Evolutionary conservation across 2,888 invertebrate genomes (phyloP).

Genomic region (Pyralis farinalis): DNA sequence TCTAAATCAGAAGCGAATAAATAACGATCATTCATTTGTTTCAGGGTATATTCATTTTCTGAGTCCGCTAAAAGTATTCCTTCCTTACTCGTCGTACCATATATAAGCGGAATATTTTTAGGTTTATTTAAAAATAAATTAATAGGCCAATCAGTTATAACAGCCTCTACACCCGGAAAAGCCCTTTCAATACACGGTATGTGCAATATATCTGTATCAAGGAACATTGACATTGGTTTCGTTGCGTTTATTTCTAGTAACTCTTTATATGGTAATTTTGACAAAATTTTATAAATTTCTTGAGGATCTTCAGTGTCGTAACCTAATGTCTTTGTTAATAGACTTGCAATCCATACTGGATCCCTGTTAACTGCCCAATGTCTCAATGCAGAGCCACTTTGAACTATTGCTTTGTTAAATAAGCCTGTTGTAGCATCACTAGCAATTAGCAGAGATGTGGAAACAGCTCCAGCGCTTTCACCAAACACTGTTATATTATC

Average conservation of each 20-base stretch:
- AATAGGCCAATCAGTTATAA: constrained; percentile 55
- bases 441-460: constrained; percentile 47
- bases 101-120: constrained; percentile 38
- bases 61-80: constrained; percentile 42
- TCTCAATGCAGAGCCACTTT: constrained; percentile 58
- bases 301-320: constrained; percentile 48
- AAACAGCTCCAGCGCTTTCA: constrained; percentile 65
- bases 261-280: constrained; percentile 38
- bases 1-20: constrained; percentile 61
- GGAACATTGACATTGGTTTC: constrained; percentile 51
- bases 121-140: constrained; percentile 47
- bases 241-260: constrained; percentile 39
- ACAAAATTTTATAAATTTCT: constrained; percentile 56
- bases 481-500: constrained; percentile 69
- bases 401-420: constrained; percentile 58
- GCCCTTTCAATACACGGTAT: constrained; percentile 60
- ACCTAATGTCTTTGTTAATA: constrained; percentile 55
- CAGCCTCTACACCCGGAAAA: constrained; percentile 49
- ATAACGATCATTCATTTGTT: constrained; percentile 44
- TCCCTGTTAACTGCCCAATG: constrained; percentile 64
- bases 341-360: constrained; percentile 53
- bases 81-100: constrained; percentile 56
- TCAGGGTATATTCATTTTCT: constrained; percentile 36
- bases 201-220: constrained; percentile 58
- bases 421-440: constrained; percentile 52